Conservation (phyloP, 2,113 vertebrate species). For the Galeopterus variegatus region DNA sequence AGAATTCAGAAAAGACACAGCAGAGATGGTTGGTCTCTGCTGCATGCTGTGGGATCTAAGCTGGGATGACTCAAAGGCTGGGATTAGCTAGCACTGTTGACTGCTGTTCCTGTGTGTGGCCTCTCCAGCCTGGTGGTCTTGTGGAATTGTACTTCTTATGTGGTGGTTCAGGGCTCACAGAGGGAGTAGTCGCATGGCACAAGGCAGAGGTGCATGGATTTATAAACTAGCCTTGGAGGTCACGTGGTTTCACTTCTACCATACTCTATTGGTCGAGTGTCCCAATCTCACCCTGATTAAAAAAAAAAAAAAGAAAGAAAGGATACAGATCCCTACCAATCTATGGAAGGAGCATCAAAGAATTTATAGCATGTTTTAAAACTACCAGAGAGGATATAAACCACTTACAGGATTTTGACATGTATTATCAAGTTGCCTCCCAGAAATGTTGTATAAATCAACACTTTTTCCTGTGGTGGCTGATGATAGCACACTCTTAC, state of each 20-base stretch:
- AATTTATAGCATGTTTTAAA: conserved; percentile 29
- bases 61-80: background rate
- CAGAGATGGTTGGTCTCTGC: background rate
- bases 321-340: background rate
- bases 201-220: background rate
- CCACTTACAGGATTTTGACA: background rate
- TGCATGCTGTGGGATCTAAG: background rate
- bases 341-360: background rate
- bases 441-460: background rate
- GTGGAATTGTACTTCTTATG: too few species aligned
- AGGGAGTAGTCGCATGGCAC: background rate
- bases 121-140: background rate
- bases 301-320: background rate
- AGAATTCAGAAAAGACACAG: background rate
- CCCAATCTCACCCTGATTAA: rapidly evolving
- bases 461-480: background rate
- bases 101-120: rapidly evolving
- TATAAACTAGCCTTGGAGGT: background rate
- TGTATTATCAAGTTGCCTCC: conserved; percentile 8
- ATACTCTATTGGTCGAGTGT: background rate
- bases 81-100: background rate
- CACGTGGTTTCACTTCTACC: background rate
- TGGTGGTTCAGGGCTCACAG: background rate
- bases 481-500: background rate
- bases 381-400: background rate